Evolutionary conservation across 2,888 invertebrate species (phyloP), one percentile per base, ranked within the genome.

Genomic region (Sycophila texana): DNA sequence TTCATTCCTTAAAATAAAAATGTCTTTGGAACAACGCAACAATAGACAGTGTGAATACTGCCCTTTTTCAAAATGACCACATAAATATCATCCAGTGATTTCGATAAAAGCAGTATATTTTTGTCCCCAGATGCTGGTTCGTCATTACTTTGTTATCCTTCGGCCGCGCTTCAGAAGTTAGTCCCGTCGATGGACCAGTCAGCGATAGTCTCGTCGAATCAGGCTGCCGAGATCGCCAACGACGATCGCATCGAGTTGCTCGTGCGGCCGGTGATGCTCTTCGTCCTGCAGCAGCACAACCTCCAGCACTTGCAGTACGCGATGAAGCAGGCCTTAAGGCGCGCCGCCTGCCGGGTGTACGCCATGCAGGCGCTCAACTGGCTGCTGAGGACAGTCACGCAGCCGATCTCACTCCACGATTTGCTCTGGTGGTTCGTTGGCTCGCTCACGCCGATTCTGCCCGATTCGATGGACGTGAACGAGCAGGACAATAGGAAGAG

Each of bases 371-470:
- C 98, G 0, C 92, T 99, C 84, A 98, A 98, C 89, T 99, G 99
- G 99, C 91, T 99, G 26, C 91, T 99, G 65, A 93, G 97, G 72
- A 97, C 96, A 73, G 96, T 98, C 0, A 97, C 98, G 0, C 97
- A 97, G 88, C 96, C 97, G 4, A 95, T 95, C 4, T 96, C 97
- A 87, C 93, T 99, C 22, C 98, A 99, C 86, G 99, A 99, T 91
- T 93, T 99, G 13, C 93, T 99, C 89, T 99, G 99, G 99, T 98
- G 97, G 96, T 98, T 98, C 89, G 96, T 98, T 26, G 94, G 95
- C 16, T 95, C 98, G 0, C 92, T 98, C 57, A 95, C 95, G 2
- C 93, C 94, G 0, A 86, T 89, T 0, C 91, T 91, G 58, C 86
- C 91, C 1, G 92, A 92, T 71, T 77, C 84, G 13, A 75, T 84